Percentiles rank a stretch among this genome's conserved stretches.
These are phyloP conservation scores for Drosophila oshimai DNA, from an alignment of 1,140 invertebrate genomes.

Conservation along the genomic window DNA sequence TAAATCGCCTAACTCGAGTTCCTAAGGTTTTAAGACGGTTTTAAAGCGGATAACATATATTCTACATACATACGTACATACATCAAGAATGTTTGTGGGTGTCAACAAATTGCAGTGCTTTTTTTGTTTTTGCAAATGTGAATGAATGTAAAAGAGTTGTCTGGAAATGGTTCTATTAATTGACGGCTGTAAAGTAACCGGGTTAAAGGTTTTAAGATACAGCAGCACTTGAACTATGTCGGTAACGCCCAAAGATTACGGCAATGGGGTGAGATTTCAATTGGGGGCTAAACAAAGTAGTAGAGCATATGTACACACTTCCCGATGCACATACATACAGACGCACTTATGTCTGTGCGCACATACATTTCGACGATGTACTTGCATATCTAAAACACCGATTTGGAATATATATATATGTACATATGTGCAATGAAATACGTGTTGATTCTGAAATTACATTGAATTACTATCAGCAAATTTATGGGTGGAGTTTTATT, in stretches of 20 bases:
- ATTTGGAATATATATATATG: conserved; percentile 13
- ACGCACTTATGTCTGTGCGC: neutral
- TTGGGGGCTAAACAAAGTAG: conserved; percentile 41
- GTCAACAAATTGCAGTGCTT: conserved; percentile 26
- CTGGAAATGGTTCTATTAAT: neutral
- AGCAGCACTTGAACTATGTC: conserved; percentile 9
- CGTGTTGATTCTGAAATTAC: conserved; percentile 21
- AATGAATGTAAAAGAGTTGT: neutral
- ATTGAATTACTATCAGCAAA: neutral
- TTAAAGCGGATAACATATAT: neutral
- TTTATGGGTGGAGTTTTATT: neutral
- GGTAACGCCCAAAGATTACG: conserved; percentile 42
- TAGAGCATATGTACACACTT: conserved; percentile 31
- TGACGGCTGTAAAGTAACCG: neutral
- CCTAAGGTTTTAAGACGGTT: neutral
- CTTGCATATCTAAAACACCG: neutral
- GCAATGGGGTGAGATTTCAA: conserved; percentile 33
- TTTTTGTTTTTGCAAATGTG: conserved; percentile 17
- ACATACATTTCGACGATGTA: neutral
- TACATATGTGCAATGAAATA: neutral
- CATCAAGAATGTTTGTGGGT: conserved; percentile 18
- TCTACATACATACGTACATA: neutral
- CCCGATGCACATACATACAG: conserved; percentile 22
- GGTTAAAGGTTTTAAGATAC: neutral
- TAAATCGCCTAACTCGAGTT: neutral